A percentile compares a stretch with the other conserved stretches of the same genome.
phyloP scores from a whole-genome alignment of 1,140 invertebrate genomes.

The Myzus persicae region DNA sequence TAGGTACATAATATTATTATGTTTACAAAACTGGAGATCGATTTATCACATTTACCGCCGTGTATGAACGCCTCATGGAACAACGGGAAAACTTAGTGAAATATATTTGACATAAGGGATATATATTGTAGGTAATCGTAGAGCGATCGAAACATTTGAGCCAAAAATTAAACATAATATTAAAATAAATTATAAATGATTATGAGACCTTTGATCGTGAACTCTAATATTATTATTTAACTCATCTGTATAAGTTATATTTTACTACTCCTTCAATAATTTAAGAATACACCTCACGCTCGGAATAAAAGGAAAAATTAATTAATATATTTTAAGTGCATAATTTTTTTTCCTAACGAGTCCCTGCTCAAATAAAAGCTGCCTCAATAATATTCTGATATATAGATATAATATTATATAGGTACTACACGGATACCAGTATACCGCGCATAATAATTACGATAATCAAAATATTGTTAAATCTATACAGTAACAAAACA shows the following conservation, averaged over 20 bases:
- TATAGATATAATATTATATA: too few species aligned
- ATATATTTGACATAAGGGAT: background rate
- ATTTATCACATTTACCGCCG: background rate
- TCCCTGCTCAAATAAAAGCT: too few species aligned
- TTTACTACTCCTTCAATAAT: background rate
- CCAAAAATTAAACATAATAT: background rate
- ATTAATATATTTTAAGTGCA: background rate
- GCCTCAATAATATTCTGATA: too few species aligned
- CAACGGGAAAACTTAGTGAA: background rate
- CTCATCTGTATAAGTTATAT: too few species aligned
- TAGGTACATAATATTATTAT: background rate
- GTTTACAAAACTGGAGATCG: background rate
- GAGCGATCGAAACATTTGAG: background rate
- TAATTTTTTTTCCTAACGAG: background rate
- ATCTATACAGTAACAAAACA: background rate
- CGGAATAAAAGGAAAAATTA: too few species aligned
- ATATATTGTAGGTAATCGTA: background rate
- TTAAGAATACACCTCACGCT: background rate
- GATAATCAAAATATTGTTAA: background rate
- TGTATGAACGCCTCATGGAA: background rate
- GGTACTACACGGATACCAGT: background rate
- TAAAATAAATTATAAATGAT: background rate
- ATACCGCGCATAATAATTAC: background rate
- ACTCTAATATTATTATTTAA: background rate
- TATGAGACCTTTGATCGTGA: background rate